Base-by-base conservation (phyloP, 2,888 invertebrate genomes). In the Teleiodes luculella region DNA sequence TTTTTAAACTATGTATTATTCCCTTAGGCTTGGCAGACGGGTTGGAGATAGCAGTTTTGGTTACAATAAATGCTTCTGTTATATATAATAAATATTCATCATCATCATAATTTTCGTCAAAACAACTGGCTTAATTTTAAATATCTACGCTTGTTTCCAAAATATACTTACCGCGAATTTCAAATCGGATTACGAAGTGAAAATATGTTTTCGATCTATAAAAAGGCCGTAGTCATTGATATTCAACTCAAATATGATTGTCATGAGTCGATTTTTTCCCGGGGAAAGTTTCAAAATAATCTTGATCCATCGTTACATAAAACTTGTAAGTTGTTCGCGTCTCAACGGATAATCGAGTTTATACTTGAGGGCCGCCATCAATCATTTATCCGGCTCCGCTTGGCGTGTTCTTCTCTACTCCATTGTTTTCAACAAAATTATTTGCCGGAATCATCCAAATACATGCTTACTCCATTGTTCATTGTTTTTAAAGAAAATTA, bases 261-360 rank as follows among this genome's bases (percentile, higher is more conserved):
- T 85, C 85, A 80, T 78, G 86, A 83, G 80, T 86, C 78, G 80
- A 80, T 87, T 84, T 85, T 83, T 84, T 81, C 65, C 59, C 64
- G 69, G 70, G 70, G 76, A 76, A 87, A 86, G 79, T 87, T 85
- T 79, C 75, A 50, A 70, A 82, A 83, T 87, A 89, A 86, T 87
- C 86, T 82, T 83, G 87, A 87, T 88, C 87, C 88, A 86, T 88
- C 87, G 87, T 87, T 86, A 89, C 85, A 88, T 83, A 88, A 88
- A 89, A 89, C 81, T 88, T 87, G 87, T 84, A 84, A 87, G 88
- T 88, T 87, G 87, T 88, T 87, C 88, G 80, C 86, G 88, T 86
- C 87, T 85, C 85, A 76, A 76, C 83, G 87, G 88, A 89, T 89
- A 89, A 89, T 89, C 88, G 88, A 89, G 88, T 89, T 89, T 89